Evolutionary conservation across 2,888 invertebrate species (phyloP).

Genomic region (Acronicta leporina): DNA sequence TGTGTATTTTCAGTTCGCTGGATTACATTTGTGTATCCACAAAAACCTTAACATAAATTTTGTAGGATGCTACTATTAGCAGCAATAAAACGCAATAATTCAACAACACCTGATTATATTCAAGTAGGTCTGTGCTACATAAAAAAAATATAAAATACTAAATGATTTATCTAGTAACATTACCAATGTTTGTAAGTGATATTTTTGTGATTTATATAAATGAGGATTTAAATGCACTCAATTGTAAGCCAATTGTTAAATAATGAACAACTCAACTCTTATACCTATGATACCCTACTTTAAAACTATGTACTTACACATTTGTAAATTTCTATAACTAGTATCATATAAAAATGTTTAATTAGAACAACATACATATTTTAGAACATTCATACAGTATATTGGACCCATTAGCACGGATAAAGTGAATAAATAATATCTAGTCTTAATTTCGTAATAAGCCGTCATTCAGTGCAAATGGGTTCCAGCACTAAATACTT

Average conservation of each 20-base stretch:
- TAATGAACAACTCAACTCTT: conserved; percentile 58
- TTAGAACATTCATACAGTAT: conserved; percentile 52
- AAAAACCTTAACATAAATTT: too few species aligned
- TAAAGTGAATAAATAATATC: conserved; percentile 46
- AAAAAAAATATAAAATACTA: conserved; percentile 59
- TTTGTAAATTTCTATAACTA: conserved; percentile 54
- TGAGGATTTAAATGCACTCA: conserved; percentile 60
- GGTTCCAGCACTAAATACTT: conserved; percentile 52
- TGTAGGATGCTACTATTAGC: not conserved
- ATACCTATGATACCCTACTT: conserved; percentile 54
- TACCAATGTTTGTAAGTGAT: conserved; percentile 30
- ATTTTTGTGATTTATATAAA: conserved; percentile 24
- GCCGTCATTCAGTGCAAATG: conserved; percentile 57
- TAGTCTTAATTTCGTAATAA: conserved; percentile 13
- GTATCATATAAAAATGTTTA: conserved; percentile 64
- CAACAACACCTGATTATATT: conserved; percentile 80
- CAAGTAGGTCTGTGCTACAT: conserved; percentile 63
- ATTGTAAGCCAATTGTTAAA: conserved; percentile 52
- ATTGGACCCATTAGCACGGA: conserved; percentile 58
- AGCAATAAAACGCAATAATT: conserved; percentile 60
- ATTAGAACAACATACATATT: conserved; percentile 59
- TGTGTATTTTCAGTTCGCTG: too few species aligned
- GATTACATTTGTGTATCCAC: too few species aligned
- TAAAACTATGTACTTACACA: conserved; percentile 46
- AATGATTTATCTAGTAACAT: conserved; percentile 42